Evolutionary conservation across 2,113 vertebrate genomes (phyloP).

Genomic region (Mixornis gularis): DNA sequence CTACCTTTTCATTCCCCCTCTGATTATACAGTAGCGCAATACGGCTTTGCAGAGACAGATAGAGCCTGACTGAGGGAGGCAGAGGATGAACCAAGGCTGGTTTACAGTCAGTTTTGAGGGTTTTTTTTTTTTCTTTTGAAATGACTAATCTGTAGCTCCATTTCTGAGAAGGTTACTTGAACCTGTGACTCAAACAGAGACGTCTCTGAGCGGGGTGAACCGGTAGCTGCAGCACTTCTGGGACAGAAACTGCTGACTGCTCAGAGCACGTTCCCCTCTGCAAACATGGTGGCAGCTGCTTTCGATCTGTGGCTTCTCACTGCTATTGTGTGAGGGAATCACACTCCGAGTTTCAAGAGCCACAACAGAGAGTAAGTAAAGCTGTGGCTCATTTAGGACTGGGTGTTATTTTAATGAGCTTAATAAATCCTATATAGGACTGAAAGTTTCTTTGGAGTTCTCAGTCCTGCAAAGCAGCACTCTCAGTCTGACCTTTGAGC

Average conservation of each 20-base stretch:
- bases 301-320: conserved; percentile 35
- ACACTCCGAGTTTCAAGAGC: conserved; percentile 16
- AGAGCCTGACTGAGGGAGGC: neutral
- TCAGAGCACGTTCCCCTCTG: neutral
- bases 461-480: neutral
- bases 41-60: neutral
- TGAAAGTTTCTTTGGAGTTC: conserved; percentile 1
- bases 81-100: neutral
- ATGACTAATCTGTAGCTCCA: neutral
- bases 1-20: neutral
- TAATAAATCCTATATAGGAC: conserved; percentile 45
- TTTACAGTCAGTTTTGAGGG: neutral
- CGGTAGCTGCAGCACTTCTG: neutral
- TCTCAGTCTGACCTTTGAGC: conserved; percentile 5
- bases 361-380: conserved; percentile 42
- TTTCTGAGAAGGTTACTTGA: conserved; percentile 29
- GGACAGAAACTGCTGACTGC: conserved; percentile 15
- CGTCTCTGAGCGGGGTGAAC: neutral
- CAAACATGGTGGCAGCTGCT: conserved; percentile 37
- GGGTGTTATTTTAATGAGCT: conserved; percentile 51
- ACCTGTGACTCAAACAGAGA: conserved; percentile 30
- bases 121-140: neutral
- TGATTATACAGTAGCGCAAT: neutral
- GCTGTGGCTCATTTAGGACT: conserved; percentile 47
- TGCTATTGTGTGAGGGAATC: conserved; percentile 40